Conservation (phyloP, 2,113 vertebrate species). For the Tamias sibiricus region DNA sequence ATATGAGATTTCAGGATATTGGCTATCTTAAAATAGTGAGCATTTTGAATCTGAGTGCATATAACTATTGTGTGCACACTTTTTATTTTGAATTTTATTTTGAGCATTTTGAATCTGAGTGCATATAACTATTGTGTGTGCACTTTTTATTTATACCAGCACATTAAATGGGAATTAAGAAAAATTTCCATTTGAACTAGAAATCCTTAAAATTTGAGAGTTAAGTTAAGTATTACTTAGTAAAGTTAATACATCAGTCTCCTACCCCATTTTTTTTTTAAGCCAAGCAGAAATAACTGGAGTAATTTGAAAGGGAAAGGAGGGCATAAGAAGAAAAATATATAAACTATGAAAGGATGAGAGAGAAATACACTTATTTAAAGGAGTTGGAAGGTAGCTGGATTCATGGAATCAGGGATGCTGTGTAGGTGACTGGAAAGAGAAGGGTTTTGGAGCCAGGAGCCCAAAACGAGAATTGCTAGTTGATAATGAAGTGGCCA, state of each 20-base stretch:
- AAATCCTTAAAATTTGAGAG: not conserved
- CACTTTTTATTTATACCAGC: not conserved
- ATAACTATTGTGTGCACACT: too few relatives aligned
- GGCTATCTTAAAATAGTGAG: not conserved
- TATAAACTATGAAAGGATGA: not conserved
- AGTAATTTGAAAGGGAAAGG: not conserved
- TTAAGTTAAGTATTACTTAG: too few relatives aligned
- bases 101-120: slow-evolving; percentile 33
- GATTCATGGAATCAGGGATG: not conserved
- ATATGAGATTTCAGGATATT: not conserved
- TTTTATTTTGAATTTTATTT: too few relatives aligned
- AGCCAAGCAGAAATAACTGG: not conserved
- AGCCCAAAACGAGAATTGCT: not conserved
- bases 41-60: slow-evolving; percentile 46
- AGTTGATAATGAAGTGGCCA: not conserved
- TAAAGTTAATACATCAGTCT: not conserved
- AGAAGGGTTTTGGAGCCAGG: not conserved
- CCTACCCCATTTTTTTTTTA: not conserved
- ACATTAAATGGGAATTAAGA: not conserved
- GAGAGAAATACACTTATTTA: not conserved
- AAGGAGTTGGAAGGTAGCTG: not conserved
- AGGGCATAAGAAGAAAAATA: not conserved
- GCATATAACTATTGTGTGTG: not conserved
- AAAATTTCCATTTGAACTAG: slow-evolving; percentile 10
- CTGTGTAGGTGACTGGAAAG: not conserved